Evolutionary conservation across 2,888 invertebrate species (phyloP).

Genomic region (Xanthia togata): DNA sequence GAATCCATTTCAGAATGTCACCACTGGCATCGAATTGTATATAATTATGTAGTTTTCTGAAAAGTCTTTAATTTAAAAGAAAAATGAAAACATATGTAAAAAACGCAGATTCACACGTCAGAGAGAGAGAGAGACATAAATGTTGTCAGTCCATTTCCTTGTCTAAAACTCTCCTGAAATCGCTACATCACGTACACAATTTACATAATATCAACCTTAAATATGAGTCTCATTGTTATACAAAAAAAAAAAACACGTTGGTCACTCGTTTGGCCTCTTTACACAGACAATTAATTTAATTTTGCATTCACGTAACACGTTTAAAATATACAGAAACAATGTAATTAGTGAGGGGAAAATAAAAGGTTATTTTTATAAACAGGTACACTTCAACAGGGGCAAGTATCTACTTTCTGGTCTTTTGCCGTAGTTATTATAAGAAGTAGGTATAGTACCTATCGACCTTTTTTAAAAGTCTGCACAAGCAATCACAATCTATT

Average conservation of each 20-base stretch:
- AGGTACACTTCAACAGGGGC: background rate
- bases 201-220: slow-evolving; percentile 48
- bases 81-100: too few relatives aligned
- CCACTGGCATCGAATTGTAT: background rate
- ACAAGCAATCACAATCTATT: too few relatives aligned
- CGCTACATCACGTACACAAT: slow-evolving; percentile 46
- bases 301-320: slow-evolving; percentile 12
- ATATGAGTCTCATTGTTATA: slow-evolving; percentile 1
- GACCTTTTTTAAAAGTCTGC: too few relatives aligned
- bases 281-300: slow-evolving; percentile 41
- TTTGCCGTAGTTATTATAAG: too few relatives aligned
- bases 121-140: too few relatives aligned
- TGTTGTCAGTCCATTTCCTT: slow-evolving; percentile 18
- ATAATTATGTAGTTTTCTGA: background rate
- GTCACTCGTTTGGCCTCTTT: slow-evolving; percentile 29
- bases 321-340: slow-evolving; percentile 21
- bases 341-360: slow-evolving; percentile 20
- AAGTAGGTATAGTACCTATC: background rate
- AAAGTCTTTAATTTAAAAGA: background rate
- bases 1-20: background rate
- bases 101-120: too few relatives aligned
- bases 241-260: slow-evolving; percentile 31
- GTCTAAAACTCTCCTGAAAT: background rate
- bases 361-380: background rate
- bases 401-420: background rate